Evolutionary conservation across 37 sponge, comb jelly and placozoan species (phyloP).

Genomic region (Cladorhizidae sp.): DNA sequence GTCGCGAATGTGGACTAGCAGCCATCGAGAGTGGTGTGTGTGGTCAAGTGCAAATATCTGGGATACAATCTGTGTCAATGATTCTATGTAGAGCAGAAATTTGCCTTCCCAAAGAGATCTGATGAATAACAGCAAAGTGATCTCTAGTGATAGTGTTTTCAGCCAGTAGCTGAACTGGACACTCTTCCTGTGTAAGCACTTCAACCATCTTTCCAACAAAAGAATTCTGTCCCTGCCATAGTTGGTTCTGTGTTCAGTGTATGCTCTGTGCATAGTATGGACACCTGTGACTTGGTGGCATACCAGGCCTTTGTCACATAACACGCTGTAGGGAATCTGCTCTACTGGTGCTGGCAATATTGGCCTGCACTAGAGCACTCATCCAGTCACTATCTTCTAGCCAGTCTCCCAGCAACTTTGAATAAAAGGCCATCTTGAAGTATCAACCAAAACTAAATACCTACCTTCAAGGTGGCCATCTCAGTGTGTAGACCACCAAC

Average conservation of each 20-base stretch:
- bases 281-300: conserved; percentile 37
- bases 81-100: conserved; percentile 22
- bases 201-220: neutral
- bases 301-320: conserved; percentile 35
- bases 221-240: neutral
- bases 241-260: neutral
- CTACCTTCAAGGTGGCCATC: conserved; percentile 23
- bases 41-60: conserved; percentile 7
- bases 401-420: conserved; percentile 14
- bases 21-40: conserved; percentile 4
- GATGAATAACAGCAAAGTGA: conserved; percentile 18
- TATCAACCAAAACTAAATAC: too few relatives aligned
- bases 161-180: conserved; percentile 20
- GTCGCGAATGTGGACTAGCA: conserved; percentile 6
- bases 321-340: conserved; percentile 34
- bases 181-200: neutral
- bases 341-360: conserved; percentile 27
- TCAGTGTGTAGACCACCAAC: conserved; percentile 16
- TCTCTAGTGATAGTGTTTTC: conserved; percentile 28
- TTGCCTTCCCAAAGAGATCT: conserved; percentile 38
- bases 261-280: conserved; percentile 10
- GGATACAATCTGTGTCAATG: neutral
- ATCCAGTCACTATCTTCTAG: conserved; percentile 35
- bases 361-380: too few relatives aligned
- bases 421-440: neutral